Evolutionary conservation across 2,797 vertebrate species (phyloP).

Genomic region (Liasis olivaceus): DNA sequence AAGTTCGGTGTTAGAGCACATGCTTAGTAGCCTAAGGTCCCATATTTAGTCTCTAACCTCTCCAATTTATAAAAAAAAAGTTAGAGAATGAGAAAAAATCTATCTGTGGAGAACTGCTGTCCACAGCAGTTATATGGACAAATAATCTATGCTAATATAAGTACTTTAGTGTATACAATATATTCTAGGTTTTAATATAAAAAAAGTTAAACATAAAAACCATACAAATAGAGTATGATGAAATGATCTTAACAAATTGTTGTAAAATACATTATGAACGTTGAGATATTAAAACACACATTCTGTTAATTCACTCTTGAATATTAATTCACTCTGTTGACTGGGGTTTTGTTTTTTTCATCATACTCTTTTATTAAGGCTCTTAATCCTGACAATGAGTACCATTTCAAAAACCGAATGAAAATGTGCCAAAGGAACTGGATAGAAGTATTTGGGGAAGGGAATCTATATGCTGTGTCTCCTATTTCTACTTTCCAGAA

Average conservation of each 20-base stretch:
- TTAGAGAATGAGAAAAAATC: not conserved
- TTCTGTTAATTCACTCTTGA: not conserved
- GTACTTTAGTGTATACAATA: not conserved
- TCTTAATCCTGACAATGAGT: slow-evolving; percentile 98
- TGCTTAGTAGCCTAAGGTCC: not conserved
- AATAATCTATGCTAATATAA: not conserved
- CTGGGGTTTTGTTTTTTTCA: slow-evolving; percentile 26
- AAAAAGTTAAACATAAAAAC: not conserved
- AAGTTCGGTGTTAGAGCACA: not conserved
- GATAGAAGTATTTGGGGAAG: slow-evolving; percentile 96
- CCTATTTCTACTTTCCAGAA: slow-evolving; percentile 92
- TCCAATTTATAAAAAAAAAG: not conserved
- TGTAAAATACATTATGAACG: not conserved
- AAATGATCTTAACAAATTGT: not conserved
- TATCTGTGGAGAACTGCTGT: not conserved
- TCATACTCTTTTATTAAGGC: slow-evolving; percentile 77
- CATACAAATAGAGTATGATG: not conserved
- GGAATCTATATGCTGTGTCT: slow-evolving; percentile 93
- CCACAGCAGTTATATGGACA: not conserved
- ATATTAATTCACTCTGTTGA: not conserved
- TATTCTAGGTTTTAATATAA: not conserved
- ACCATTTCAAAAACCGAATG: slow-evolving; percentile 99
- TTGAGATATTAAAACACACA: not conserved
- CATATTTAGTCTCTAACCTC: not conserved
- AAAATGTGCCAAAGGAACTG: slow-evolving; percentile 97